Evolutionary conservation across 2,797 vertebrate genomes (phyloP), one percentile per base, ranked within the genome.

Genomic region (Sebastes matsubarae): DNA sequence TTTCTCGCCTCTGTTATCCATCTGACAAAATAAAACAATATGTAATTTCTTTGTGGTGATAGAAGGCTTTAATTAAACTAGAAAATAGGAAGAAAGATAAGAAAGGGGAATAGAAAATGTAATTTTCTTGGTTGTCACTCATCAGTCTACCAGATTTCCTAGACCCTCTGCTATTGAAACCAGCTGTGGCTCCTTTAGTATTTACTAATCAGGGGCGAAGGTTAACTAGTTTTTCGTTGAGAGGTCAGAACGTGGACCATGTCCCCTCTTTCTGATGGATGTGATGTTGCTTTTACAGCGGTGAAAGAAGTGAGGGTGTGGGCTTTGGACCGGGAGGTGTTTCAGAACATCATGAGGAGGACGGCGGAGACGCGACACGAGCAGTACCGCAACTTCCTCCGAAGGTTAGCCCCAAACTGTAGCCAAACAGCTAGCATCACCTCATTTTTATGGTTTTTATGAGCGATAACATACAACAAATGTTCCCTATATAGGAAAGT

Each of bases 321-420:
- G 98, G 97, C 96, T 42, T 85, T 99, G 77, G 98, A 99, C 91
- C 96, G 98, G 78, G 97, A 98, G 66, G 97, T 96, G n/a, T 99
- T 99, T 87, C 98, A 98, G 93, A 98, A 97, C 92, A 98, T 99
- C 90, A 98, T 98, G 97, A 96, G 97, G 91, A 96, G 96, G 87
- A 98, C 97, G 10, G 96, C 97, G 1, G 97, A 99, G 92, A 96
- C 94, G 0, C 95, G 97, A 36, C 97, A 98, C 16, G 96, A 98
- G 27, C 96, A 98, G 79, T 96, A 98, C 87, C 96, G 96, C 89
- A 96, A 95, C 91, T 98, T 99, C 91, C 97, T 99, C n/a, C 79
- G 87, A 55, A 94, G 94, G 94, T 94, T 42, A 83, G 90, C 24
- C 7, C 3, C 72, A 8, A 70, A 18, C 67, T 36, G 7, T 16